Base-by-base conservation (phyloP, 2,113 vertebrate genomes). In the Stigmatopora nigra region DNA sequence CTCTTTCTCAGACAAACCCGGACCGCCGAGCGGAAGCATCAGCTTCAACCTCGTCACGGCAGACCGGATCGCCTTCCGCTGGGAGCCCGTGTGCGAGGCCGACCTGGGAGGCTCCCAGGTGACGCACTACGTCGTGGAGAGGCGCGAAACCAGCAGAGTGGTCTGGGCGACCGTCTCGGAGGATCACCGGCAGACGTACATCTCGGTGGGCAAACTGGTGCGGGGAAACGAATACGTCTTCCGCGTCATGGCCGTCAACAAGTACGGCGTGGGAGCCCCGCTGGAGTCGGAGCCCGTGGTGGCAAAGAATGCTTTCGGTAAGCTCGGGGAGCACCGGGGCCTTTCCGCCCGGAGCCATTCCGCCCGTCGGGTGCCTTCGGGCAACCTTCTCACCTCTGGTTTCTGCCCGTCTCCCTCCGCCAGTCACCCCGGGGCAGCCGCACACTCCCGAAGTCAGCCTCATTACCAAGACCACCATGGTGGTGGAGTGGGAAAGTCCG, bases 241-340 rank as follows among this genome's bases (percentile, higher is more conserved):
- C 92, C 93, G 95, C 4, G 92, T 99, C 19, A 92, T 93, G 80
- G 97, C 86, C 13, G 95, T 98, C 51, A 99, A 97, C 85, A 98
- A 98, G 82, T 98, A 90, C 61, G 96, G 97, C 88, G 75, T 91
- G 80, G 97, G 97, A 65, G 95, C 97, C 51, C 70, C 94, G 16
- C 82, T 98, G 76, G 95, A 98, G 85, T 98, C 96, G 48, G 94
- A 97, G n/a, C 88, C 93, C 0, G 83, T 98, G 65, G 70, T 94
- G 76, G 95, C 97, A 57, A 99, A 94, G 89, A 98, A 99, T 82
- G 87, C 94, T 70, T 99, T 98, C 86, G 97, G 97, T 99, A 89
- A 88, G 92, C 83, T 64, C 56, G 7, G 19, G 11, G 3, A 31
- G 25, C 25, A 20, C 57, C n/a, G n/a, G n/a, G n/a, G n/a, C n/a